Percentiles rank a stretch among this genome's conserved stretches.
phyloP scores from a whole-genome alignment of 2,113 vertebrate species.

The Poicephalus gulielmi region DNA sequence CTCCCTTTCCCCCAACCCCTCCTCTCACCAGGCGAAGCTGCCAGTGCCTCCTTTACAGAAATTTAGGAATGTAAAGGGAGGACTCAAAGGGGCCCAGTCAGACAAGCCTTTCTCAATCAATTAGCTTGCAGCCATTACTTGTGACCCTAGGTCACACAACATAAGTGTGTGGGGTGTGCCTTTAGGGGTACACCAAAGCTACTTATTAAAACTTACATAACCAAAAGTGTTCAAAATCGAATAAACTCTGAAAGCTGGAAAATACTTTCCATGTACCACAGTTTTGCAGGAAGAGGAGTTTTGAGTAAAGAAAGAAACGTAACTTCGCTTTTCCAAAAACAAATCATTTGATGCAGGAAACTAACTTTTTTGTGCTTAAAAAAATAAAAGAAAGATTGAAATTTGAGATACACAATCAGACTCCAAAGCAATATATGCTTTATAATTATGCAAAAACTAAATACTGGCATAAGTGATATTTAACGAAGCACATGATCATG shows the following conservation, averaged over 20 bases:
- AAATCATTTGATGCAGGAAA: background rate
- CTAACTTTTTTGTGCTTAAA: background rate
- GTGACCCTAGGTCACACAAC: constrained; percentile 89
- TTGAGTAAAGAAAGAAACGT: background rate
- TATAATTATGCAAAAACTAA: background rate
- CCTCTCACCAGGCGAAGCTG: constrained; percentile 78
- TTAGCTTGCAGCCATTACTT: constrained; percentile 90
- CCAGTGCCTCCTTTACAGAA: constrained; percentile 82
- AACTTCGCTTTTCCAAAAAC: background rate
- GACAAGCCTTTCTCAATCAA: constrained; percentile 93
- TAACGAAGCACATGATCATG: background rate
- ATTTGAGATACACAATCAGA: background rate
- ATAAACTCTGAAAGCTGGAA: constrained; percentile 24
- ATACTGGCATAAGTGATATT: background rate
- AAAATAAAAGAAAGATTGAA: background rate
- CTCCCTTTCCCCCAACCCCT: constrained; percentile 78
- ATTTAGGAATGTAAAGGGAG: constrained; percentile 93
- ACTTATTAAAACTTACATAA: constrained; percentile 75
- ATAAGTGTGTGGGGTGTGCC: constrained; percentile 86
- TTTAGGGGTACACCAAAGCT: constrained; percentile 73
- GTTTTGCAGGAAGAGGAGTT: background rate
- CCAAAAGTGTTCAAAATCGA: constrained; percentile 54
- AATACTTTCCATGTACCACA: background rate
- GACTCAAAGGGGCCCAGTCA: constrained; percentile 91
- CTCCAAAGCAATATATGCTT: background rate